Conservation (phyloP, 2,113 vertebrate species). For the Motacilla alba region DNA sequence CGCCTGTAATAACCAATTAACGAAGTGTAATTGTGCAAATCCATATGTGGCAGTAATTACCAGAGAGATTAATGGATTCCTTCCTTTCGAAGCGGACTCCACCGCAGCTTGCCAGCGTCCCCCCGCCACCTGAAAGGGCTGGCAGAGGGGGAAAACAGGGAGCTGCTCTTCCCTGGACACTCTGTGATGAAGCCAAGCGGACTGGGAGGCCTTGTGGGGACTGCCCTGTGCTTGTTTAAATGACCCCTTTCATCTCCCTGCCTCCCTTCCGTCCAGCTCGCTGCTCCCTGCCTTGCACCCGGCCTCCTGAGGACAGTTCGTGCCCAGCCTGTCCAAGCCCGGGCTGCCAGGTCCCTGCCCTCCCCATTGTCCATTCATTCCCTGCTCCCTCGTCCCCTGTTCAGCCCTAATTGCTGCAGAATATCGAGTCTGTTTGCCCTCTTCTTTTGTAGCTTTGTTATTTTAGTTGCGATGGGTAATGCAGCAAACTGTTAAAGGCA, state of each 20-base stretch:
- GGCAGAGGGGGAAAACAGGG: background rate
- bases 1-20: slow-evolving; percentile 61
- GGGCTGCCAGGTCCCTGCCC: background rate
- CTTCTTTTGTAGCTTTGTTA: slow-evolving; percentile 55
- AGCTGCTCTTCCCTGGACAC: background rate
- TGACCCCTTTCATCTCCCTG: slow-evolving; percentile 37
- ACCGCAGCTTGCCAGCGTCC: background rate
- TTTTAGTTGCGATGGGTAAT: slow-evolving; percentile 45
- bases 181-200: background rate
- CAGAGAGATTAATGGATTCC: slow-evolving; percentile 63
- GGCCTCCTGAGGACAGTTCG: background rate
- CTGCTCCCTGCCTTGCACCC: background rate
- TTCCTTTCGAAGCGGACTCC: slow-evolving; percentile 17
- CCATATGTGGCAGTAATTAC: slow-evolving; percentile 63
- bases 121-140: slow-evolving; percentile 1
- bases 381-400: background rate
- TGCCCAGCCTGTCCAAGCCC: background rate
- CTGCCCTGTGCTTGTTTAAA: slow-evolving; percentile 33
- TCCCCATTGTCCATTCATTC: slow-evolving; percentile 56
- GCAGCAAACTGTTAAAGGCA: slow-evolving; percentile 47
- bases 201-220: background rate
- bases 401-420: slow-evolving; percentile 55
- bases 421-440: background rate
- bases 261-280: background rate
- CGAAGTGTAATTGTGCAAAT: slow-evolving; percentile 60